Evolutionary conservation across 1,140 invertebrate genomes (phyloP).

Genomic region (Trypoxylus dichotomus): DNA sequence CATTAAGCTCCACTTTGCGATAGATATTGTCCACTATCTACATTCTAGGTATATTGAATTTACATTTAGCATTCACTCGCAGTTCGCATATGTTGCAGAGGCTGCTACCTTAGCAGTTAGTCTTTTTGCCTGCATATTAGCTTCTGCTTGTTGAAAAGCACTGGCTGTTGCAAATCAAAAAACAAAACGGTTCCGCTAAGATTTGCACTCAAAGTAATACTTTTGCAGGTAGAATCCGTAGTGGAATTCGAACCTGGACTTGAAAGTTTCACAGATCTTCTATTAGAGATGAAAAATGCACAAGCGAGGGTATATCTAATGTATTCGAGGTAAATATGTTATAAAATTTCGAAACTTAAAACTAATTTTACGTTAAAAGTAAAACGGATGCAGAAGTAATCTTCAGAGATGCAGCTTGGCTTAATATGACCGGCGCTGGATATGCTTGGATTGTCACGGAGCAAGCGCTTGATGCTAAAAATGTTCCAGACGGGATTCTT

Average conservation of each 20-base stretch:
- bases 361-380: slow-evolving; percentile 56
- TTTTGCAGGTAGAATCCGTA: slow-evolving; percentile 74
- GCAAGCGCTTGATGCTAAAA: slow-evolving; percentile 83
- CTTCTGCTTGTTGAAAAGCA: neutral
- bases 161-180: neutral
- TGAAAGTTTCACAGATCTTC: slow-evolving; percentile 76
- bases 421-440: slow-evolving; percentile 88
- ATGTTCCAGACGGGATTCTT: slow-evolving; percentile 84
- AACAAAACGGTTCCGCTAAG: neutral
- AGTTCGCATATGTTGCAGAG: too few relatives aligned
- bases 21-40: too few relatives aligned
- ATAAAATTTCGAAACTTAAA: neutral
- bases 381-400: slow-evolving; percentile 87
- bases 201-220: neutral
- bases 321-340: slow-evolving; percentile 82
- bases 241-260: slow-evolving; percentile 88
- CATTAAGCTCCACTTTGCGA: neutral
- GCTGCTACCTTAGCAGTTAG: neutral
- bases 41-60: too few relatives aligned
- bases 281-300: slow-evolving; percentile 78
- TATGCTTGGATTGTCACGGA: slow-evolving; percentile 98
- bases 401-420: slow-evolving; percentile 80
- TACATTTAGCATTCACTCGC: too few relatives aligned
- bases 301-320: slow-evolving; percentile 90
- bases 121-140: neutral